Base-by-base conservation (phyloP, 2,113 vertebrate species). In the Empidonax alnorum region DNA sequence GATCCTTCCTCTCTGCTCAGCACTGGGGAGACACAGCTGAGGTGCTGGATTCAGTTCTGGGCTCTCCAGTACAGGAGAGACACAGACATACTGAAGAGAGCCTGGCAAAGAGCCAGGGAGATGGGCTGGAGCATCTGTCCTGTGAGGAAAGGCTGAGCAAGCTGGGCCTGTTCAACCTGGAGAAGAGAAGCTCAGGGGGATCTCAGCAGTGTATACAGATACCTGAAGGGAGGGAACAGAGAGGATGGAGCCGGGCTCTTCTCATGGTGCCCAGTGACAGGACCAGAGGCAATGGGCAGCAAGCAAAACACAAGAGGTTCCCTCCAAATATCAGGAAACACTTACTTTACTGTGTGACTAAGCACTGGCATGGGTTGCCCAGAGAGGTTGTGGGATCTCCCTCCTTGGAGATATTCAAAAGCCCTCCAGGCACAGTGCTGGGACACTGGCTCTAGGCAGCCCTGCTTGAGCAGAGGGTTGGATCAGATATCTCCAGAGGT, bases 401-500 rank as follows among this genome's bases (percentile, higher is more conserved):
- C 27, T 49, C 25, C 33, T 23, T 50, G 21, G 21, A 35, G 39
- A 44, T 22, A 50, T 4, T 71, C 21, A 76, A 16, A 92, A 88
- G 19, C 12, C 21, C 27, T 59, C 22, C 7, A 44, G 47, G 50
- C 0, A 1, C 0, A 2, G 16, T 39, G 12, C 52, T 68, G 12
- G 8, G 9, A 74, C 42, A 23, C 10, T 14, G 27, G 30, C 15
- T 62, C 33, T 78, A 46, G 23, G 5, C 59, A 44, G 8, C 15
- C 7, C 27, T 49, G 22, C 63, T 56, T 56, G 41, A 80, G 67
- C 37, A 76, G 9, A 19, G 7, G 2, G 1, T 39, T 79, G 49
- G 30, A 68, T 33, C 9, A 77, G 27, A 9, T 49, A 42, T 10
- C 12, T 69, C 17, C n/a, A 58, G 37, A 74, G 22, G 10, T 25